phyloP scores from a whole-genome alignment of 2,113 vertebrate species.

The Taxidea taxus region DNA sequence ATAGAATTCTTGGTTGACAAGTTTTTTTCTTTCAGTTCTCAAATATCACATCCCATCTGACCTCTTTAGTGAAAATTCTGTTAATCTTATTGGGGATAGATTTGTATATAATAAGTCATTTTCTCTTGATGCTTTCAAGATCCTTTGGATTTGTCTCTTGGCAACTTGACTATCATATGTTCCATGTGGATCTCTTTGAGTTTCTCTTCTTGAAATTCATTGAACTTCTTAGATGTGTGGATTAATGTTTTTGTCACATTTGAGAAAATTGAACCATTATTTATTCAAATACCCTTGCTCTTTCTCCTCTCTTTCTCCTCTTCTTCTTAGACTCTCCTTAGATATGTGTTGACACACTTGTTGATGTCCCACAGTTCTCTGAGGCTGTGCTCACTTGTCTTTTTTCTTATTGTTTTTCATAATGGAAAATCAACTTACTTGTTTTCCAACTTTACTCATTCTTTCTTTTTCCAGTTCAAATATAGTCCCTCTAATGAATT shows the following conservation, averaged over 20 bases:
- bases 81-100: background rate
- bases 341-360: background rate
- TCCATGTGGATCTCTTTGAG: background rate
- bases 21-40: background rate
- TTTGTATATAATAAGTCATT: background rate
- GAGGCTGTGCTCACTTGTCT: background rate
- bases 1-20: background rate
- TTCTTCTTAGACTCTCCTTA: background rate
- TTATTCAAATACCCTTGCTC: background rate
- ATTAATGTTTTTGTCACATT: background rate
- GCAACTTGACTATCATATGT: background rate
- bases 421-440: background rate
- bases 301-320: background rate
- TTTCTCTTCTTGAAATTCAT: background rate
- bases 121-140: background rate
- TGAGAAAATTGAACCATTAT: background rate
- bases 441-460: background rate
- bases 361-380: background rate
- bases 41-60: background rate
- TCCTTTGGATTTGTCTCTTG: background rate
- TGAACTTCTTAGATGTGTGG: background rate
- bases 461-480: background rate
- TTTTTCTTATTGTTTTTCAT: background rate
- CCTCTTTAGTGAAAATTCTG: background rate
- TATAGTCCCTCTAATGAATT: background rate